A percentile compares a stretch with the other conserved stretches of the same genome.
Evolutionary conservation across 2,888 invertebrate genomes (phyloP).

Genomic region (Anarsia innoxiella): DNA sequence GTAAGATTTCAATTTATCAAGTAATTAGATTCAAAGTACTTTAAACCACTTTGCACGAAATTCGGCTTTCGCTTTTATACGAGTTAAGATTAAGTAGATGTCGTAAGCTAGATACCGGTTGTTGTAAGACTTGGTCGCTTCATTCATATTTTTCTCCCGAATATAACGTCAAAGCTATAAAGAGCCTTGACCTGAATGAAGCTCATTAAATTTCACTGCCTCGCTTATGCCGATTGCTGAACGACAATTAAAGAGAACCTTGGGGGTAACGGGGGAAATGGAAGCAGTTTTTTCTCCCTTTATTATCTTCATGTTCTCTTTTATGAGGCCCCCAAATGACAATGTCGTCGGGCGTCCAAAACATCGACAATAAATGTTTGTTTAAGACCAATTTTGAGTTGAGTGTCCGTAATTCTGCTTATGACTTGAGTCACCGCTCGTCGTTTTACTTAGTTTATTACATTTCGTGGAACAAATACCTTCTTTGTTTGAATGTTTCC

Average conservation of each 20-base stretch:
- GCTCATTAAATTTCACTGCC: constrained; percentile 58
- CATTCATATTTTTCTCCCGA: no score
- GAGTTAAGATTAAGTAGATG: no score
- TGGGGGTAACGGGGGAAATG: constrained; percentile 36
- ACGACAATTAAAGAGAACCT: constrained; percentile 56
- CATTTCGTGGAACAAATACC: neutral
- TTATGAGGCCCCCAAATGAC: constrained; percentile 35
- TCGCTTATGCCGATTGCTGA: constrained; percentile 52
- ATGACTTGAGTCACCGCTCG: neutral
- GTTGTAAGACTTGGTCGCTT: no score
- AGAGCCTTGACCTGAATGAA: constrained; percentile 58
- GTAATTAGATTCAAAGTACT: constrained; percentile 2
- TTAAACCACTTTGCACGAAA: neutral
- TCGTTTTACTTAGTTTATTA: neutral
- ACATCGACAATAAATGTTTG: constrained; percentile 12
- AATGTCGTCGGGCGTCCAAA: constrained; percentile 15
- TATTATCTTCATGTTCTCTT: constrained; percentile 38
- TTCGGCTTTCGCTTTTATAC: no score
- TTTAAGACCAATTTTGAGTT: constrained; percentile 9
- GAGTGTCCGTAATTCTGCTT: constrained; percentile 1
- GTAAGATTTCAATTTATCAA: neutral
- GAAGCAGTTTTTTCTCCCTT: constrained; percentile 34
- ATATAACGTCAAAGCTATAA: constrained; percentile 24
- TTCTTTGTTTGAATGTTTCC: constrained; percentile 6
- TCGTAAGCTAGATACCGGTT: no score